phyloP scores from a whole-genome alignment of 2,113 vertebrate genomes.

The Oophaga pumilio region DNA sequence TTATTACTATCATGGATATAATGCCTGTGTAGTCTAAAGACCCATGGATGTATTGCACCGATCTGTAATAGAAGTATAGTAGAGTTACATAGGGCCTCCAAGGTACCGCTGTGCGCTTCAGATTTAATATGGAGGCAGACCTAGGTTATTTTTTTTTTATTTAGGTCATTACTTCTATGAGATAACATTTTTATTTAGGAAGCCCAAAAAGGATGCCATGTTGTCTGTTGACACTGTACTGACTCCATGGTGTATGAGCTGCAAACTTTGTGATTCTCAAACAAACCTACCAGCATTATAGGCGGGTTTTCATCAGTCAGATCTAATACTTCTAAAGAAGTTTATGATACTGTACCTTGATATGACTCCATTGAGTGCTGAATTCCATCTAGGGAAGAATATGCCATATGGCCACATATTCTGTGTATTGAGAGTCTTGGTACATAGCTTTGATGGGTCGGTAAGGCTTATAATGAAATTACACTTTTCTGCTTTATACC shows the following conservation, averaged over 20 bases:
- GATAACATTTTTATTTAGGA: too few species aligned
- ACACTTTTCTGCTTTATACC: neutral
- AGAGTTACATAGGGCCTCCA: too few species aligned
- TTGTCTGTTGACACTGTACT: too few species aligned
- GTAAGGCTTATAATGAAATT: neutral
- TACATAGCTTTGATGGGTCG: neutral
- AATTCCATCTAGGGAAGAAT: neutral
- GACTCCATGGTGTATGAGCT: too few species aligned
- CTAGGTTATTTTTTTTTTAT: too few species aligned
- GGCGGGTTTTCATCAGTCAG: neutral
- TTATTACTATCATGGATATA: neutral
- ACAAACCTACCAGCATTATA: too few species aligned
- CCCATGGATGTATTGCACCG: neutral
- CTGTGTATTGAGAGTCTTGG: neutral
- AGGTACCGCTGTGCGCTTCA: too few species aligned
- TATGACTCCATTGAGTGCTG: neutral
- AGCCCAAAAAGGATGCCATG: too few species aligned
- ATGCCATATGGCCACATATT: neutral
- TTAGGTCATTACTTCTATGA: too few species aligned
- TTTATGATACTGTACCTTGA: neutral
- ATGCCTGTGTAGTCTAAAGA: neutral
- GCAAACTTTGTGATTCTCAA: too few species aligned
- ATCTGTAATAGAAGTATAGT: too few species aligned
- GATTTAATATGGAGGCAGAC: too few species aligned
- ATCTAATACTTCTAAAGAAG: neutral